phyloP scores from a whole-genome alignment of 2,888 invertebrate species.

The Caenorhabditis japonica region DNA sequence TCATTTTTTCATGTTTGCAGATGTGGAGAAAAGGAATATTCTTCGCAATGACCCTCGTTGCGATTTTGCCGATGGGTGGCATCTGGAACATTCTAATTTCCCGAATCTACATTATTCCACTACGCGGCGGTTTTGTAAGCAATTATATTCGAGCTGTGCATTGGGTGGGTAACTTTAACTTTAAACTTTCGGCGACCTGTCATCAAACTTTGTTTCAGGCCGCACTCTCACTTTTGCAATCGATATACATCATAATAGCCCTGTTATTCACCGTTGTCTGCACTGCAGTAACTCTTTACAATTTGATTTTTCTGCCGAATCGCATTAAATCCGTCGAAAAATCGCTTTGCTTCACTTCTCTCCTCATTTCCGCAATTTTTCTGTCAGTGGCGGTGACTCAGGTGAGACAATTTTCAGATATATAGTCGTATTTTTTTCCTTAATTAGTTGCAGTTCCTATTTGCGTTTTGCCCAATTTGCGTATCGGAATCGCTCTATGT shows the following conservation, averaged over 20 bases:
- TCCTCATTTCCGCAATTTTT: slow-evolving; percentile 12
- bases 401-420: neutral
- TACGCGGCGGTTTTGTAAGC: slow-evolving; percentile 19
- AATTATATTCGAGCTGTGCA: slow-evolving; percentile 13
- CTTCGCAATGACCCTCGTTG: neutral
- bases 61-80: neutral
- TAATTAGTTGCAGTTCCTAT: neutral
- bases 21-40: neutral
- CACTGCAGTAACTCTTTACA: slow-evolving; percentile 14
- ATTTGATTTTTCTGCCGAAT: neutral
- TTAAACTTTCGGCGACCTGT: neutral
- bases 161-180: slow-evolving; percentile 16
- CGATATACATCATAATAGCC: slow-evolving; percentile 11
- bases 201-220: slow-evolving; percentile 14
- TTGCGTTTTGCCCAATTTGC: neutral
- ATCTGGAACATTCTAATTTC: neutral
- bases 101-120: neutral
- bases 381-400: slow-evolving; percentile 8
- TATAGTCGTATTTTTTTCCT: neutral
- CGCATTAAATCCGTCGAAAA: slow-evolving; percentile 18
- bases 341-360: slow-evolving; percentile 12
- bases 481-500: neutral
- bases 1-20: no score
- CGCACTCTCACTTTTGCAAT: slow-evolving; percentile 18
- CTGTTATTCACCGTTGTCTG: slow-evolving; percentile 9